Evolutionary conservation across 2,888 invertebrate species (phyloP), one percentile per base, ranked within the genome.

Genomic region (Chaitophorus viminalis): DNA sequence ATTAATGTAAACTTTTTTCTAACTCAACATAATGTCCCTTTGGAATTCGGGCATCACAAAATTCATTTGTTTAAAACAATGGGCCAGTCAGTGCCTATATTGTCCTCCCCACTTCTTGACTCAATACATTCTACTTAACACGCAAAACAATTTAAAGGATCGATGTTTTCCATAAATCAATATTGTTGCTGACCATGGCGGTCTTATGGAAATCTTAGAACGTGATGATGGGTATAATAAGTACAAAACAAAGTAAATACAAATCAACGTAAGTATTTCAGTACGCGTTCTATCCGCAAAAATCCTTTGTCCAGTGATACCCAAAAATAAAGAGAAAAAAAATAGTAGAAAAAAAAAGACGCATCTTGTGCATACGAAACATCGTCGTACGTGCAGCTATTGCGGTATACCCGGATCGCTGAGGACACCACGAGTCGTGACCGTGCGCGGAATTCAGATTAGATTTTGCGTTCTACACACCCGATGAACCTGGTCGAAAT

Each of bases 91-190:
- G 33, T 33, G 68, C 52, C 31, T 46, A 25, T 33, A 52, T 76
- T 76, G 76, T 77, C 39, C 25, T 85, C 31, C 33, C 84, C 65
- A 14, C 68, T 77, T 14, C 39, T 75, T 4, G 46, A 25, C 52
- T 52, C 14, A 52, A 36, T 78, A 39, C 25, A 72, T 60, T 72
- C 39, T 39, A 72, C 70, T 72, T 17, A 46, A 72, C 72, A 25
- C 72, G 79, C 77, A 60, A 72, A 86, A 60, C 72, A 86, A 74
- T 78, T 54, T 79, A 60, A 72, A 86, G 39, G 79, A 72, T 86
- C 72, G 60, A 72, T 31, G 86, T 60, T 87, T 75, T 87, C 74
- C 87, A 81, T 87, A 87, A 74, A 81, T 87, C 87, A 81, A 87
- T 81, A 79, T 72, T 70, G 79, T 86, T 79, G 86, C 78, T 86